Percentiles rank a stretch among this genome's conserved stretches.
phyloP scores from a whole-genome alignment of 2,888 invertebrate species.

The Plagodis pulveraria region DNA sequence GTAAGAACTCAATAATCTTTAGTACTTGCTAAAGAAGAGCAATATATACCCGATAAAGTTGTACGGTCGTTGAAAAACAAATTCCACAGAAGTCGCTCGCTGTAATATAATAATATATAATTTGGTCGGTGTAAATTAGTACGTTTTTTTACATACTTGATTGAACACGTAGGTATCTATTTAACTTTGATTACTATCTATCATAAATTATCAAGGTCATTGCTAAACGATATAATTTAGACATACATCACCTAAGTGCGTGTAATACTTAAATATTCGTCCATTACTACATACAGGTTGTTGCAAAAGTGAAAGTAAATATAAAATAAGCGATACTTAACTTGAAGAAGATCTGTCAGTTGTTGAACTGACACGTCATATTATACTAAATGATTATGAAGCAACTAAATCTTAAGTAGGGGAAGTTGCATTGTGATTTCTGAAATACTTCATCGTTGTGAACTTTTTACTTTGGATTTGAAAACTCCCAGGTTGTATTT shows the following conservation, averaged over 20 bases:
- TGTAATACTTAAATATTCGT: conserved; percentile 10
- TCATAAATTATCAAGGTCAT: conserved; percentile 20
- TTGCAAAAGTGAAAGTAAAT: conserved; percentile 26
- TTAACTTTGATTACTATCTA: conserved; percentile 1
- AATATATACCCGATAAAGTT: no score
- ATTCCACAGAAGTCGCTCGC: no score
- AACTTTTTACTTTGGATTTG: no score
- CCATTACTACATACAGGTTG: conserved; percentile 18
- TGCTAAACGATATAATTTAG: conserved; percentile 12
- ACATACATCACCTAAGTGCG: conserved; percentile 14
- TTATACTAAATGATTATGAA: conserved; percentile 3
- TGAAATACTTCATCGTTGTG: conserved; percentile 2
- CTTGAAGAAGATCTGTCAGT: conserved; percentile 21
- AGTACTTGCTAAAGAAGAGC: no score
- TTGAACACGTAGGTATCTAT: no score
- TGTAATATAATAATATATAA: no score
- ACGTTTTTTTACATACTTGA: no score
- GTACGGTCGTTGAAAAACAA: no score
- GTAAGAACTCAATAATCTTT: no score
- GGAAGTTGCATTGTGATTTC: conserved; percentile 12
- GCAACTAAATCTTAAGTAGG: conserved; percentile 1
- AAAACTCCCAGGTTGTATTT: no score
- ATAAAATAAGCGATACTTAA: conserved; percentile 12
- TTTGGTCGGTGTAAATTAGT: no score
- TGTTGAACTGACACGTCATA: conserved; percentile 5